phyloP scores from a whole-genome alignment of 35 echinoderm and acorn worm genomes.

The Amphiura filiformis region DNA sequence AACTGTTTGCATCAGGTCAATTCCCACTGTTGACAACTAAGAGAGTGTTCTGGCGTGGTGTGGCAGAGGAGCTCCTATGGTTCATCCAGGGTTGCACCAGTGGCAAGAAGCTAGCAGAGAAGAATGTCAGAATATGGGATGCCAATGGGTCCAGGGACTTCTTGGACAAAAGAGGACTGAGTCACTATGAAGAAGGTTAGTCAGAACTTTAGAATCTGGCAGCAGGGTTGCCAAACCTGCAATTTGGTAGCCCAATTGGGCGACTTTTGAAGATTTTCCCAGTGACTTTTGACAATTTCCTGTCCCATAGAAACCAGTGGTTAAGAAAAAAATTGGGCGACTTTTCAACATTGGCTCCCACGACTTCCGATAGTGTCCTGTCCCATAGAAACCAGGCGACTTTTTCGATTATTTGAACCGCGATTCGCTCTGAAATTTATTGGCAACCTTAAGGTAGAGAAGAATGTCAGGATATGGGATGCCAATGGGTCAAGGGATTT shows the following conservation, averaged over 20 bases:
- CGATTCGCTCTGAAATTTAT: too few species aligned
- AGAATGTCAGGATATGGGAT: slow-evolving; percentile 90
- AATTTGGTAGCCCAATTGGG: too few species aligned
- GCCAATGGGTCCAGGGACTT: slow-evolving; percentile 92
- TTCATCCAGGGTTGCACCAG: slow-evolving; percentile 87
- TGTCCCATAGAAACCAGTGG: too few species aligned
- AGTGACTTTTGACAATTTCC: too few species aligned
- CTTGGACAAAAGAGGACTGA: slow-evolving; percentile 72
- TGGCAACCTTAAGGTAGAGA: too few species aligned
- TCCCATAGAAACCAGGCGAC: not conserved
- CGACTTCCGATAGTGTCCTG: too few species aligned
- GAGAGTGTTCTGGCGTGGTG: slow-evolving; percentile 87
- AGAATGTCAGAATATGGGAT: slow-evolving; percentile 91
- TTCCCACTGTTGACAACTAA: slow-evolving; percentile 98
- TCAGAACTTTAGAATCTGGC: not conserved
- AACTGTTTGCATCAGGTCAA: slow-evolving; percentile 59
- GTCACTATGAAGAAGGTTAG: slow-evolving; percentile 83
- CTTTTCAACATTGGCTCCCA: too few species aligned
- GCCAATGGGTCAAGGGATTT: slow-evolving; percentile 91
- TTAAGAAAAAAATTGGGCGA: too few species aligned
- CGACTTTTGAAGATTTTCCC: too few species aligned
- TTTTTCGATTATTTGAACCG: too few species aligned
- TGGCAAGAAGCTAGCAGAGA: slow-evolving; percentile 62
- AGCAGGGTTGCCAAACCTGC: too few species aligned
- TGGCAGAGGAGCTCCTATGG: slow-evolving; percentile 93